Percentiles rank a stretch among this genome's conserved stretches.
These are phyloP conservation scores for Oophaga pumilio DNA, from an alignment of 2,113 vertebrate species.

Conservation along the genomic window DNA sequence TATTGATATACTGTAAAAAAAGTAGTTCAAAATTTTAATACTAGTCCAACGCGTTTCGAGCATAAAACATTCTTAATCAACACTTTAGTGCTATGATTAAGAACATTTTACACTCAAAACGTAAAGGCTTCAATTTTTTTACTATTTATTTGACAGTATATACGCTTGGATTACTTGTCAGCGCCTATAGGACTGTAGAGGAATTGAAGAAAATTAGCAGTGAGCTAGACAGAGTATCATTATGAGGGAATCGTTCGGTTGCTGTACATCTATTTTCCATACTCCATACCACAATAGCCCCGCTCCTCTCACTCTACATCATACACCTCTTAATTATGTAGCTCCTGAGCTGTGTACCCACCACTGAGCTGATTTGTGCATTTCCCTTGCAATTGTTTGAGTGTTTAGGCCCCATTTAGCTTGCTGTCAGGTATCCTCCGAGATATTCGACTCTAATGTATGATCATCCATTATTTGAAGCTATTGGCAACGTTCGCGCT, in stretches of 20 bases:
- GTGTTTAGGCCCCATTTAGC: conserved; percentile 50
- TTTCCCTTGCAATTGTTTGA: conserved; percentile 38
- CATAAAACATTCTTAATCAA: too few species aligned
- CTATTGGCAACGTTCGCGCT: conserved; percentile 40
- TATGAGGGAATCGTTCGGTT: not conserved
- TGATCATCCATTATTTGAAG: conserved; percentile 48
- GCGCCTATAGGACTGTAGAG: not conserved
- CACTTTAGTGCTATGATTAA: too few species aligned
- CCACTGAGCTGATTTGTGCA: conserved; percentile 31
- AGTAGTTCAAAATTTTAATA: too few species aligned
- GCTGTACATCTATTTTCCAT: not conserved
- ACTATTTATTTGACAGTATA: too few species aligned
- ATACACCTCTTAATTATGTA: conserved; percentile 9
- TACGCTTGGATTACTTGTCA: not conserved
- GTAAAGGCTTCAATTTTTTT: too few species aligned
- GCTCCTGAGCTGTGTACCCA: not conserved
- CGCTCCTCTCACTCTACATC: not conserved
- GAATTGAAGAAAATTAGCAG: not conserved
- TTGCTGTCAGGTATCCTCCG: conserved; percentile 44
- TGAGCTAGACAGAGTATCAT: not conserved
- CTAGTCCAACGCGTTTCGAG: too few species aligned
- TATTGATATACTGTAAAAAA: too few species aligned
- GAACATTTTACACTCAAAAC: too few species aligned
- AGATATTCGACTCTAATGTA: conserved; percentile 50
- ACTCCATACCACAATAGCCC: not conserved